Evolutionary conservation across 2,888 invertebrate genomes (phyloP).

Genomic region (Dascillus cervinus): DNA sequence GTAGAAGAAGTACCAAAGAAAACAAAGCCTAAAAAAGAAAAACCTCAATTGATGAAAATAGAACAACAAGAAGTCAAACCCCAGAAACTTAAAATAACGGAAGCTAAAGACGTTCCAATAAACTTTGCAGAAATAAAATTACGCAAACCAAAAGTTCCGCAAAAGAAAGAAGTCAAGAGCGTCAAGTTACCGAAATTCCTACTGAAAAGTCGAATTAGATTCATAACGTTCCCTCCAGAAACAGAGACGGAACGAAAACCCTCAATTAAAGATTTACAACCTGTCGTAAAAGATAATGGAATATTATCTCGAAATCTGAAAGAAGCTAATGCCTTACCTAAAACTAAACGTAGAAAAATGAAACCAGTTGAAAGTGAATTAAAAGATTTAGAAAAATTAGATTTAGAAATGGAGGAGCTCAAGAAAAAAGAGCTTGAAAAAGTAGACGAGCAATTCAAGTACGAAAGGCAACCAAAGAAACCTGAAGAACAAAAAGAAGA

Average conservation of each 20-base stretch:
- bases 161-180: constrained; percentile 33
- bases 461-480: constrained; percentile 24
- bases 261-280: constrained; percentile 35
- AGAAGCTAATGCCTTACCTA: constrained; percentile 43
- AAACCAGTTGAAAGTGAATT: constrained; percentile 38
- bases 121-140: constrained; percentile 53
- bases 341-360: constrained; percentile 39
- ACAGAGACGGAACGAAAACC: constrained; percentile 34
- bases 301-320: constrained; percentile 44
- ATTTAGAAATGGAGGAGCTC: constrained; percentile 37
- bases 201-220: constrained; percentile 43
- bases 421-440: constrained; percentile 38
- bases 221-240: constrained; percentile 42
- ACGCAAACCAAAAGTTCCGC: constrained; percentile 36
- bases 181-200: constrained; percentile 41
- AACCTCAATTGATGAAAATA: constrained; percentile 43
- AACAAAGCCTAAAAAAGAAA: constrained; percentile 10
- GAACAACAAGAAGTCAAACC: constrained; percentile 51
- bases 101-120: constrained; percentile 47
- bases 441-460: constrained; percentile 36
- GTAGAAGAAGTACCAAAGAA: too few relatives aligned
- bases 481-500: constrained; percentile 24
- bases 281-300: constrained; percentile 42
- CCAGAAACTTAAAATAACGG: constrained; percentile 51
- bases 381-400: constrained; percentile 41